phyloP scores from a whole-genome alignment of 2,888 invertebrate species.

The Drosophila prostipennis region DNA sequence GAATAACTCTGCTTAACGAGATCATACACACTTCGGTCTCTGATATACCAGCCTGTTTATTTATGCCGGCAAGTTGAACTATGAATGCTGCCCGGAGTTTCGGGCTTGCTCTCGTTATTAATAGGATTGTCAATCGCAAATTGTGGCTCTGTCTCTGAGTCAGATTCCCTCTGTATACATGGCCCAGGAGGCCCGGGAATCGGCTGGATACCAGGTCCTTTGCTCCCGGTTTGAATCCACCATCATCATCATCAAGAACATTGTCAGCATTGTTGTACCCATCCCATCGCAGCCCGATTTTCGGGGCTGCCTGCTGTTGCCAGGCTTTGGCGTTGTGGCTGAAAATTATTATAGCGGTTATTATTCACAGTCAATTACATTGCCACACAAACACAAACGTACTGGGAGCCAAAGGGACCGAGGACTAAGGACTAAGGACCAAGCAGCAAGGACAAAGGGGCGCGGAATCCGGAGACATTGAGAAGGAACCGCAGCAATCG shows the following conservation, averaged over 20 bases:
- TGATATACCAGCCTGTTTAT: slow-evolving; percentile 20
- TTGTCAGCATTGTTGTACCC: slow-evolving; percentile 50
- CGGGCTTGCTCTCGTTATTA: slow-evolving; percentile 61
- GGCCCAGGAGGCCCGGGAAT: neutral
- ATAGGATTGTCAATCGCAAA: slow-evolving; percentile 78
- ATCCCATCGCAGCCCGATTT: slow-evolving; percentile 22
- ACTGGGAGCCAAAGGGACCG: neutral
- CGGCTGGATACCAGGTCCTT: neutral
- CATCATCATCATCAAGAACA: slow-evolving; percentile 71
- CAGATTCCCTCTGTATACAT: neutral
- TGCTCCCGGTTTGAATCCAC: slow-evolving; percentile 3
- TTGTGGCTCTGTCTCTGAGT: slow-evolving; percentile 50
- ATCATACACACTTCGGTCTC: slow-evolving; percentile 34
- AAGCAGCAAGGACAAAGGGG: neutral
- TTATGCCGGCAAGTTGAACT: slow-evolving; percentile 36
- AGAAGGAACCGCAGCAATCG: slow-evolving; percentile 37
- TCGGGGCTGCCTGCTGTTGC: slow-evolving; percentile 41
- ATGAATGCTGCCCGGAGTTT: slow-evolving; percentile 31
- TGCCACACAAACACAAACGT: slow-evolving; percentile 56
- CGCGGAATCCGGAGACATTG: neutral
- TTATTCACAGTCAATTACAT: slow-evolving; percentile 81
- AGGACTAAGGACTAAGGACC: neutral
- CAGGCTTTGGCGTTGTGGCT: slow-evolving; percentile 59
- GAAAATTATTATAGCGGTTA: slow-evolving; percentile 81
- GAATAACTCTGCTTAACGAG: slow-evolving; percentile 13